phyloP scores from a whole-genome alignment of 2,888 invertebrate species.

The Lasioglossum zephyrum region DNA sequence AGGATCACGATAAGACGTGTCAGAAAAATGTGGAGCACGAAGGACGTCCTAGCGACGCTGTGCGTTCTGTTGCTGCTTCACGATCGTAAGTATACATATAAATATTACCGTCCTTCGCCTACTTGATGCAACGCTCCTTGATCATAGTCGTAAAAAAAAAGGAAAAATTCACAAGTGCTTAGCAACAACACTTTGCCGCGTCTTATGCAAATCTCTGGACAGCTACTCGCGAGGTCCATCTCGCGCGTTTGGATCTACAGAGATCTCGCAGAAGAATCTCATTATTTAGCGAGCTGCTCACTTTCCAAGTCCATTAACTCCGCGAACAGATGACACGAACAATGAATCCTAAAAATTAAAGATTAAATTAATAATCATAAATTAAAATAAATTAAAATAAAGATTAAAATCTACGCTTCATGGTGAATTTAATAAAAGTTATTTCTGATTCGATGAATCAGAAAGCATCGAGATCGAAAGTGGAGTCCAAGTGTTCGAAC shows the following conservation, averaged over 20 bases:
- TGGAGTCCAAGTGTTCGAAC: not conserved
- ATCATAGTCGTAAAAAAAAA: conserved; percentile 20
- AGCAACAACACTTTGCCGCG: not conserved
- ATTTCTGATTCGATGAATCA: not conserved
- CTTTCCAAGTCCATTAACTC: not conserved
- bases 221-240: not conserved
- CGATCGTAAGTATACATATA: conserved; percentile 68
- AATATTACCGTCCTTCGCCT: conserved; percentile 68
- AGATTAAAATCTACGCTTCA: too few species aligned
- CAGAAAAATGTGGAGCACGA: conserved; percentile 66
- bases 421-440: too few species aligned
- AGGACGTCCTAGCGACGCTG: conserved; percentile 66
- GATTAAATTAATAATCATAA: too few species aligned
- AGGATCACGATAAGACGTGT: conserved; percentile 1
- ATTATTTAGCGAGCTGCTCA: not conserved
- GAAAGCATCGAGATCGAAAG: conserved; percentile 4
- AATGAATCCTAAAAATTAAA: too few species aligned
- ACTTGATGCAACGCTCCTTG: conserved; percentile 51
- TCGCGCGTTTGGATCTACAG: not conserved
- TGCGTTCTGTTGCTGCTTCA: conserved; percentile 73
- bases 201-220: not conserved
- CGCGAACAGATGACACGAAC: too few species aligned
- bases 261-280: not conserved
- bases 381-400: too few species aligned
- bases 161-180: not conserved